Base-by-base conservation (phyloP, 35 echinoderm and acorn worm genomes). In the Ophioderma brevispina region DNA sequence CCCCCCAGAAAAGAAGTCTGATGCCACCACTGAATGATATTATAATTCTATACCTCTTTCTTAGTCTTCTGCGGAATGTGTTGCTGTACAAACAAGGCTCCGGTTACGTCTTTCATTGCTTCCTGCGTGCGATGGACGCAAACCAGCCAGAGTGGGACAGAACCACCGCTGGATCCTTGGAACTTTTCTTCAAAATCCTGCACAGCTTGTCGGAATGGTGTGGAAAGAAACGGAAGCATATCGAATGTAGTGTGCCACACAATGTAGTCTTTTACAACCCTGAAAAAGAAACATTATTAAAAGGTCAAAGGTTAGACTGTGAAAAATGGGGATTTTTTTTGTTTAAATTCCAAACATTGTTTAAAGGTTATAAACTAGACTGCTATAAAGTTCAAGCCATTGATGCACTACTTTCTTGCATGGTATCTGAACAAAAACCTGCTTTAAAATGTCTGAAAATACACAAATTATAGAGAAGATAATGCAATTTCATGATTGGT, bases 21-120 rank as follows among this genome's bases (percentile, higher is more conserved):
- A n/a, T n/a, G n/a, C n/a, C n/a, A 75, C 15, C 55, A 63, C 55
- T 63, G 55, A n/a, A n/a, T n/a, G 55, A n/a, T 63, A 63, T 18
- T n/a, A n/a, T n/a, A n/a, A 46, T 46, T 46, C 41, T 46, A n/a
- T 35, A 98, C 96, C 92, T 77, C 46, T 77, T 92, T 85, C 64
- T 98, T 98, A 1, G 89, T 89, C 15, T 85, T 52, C 2, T 87
- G 41, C 15, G 96, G 33, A 5, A 85, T 40, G 11, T 81, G 77
- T 13, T 92, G 79, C 31, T 94, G 77, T 0, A 95, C 96, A 88
- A 90, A 98, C 90, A 98, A 87, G 5, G 96, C 96, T 11, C 96
- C 96, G 0, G 96, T 98, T 8, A 95, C 93, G 70, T 95, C 95
- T 0, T 90, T 93, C 43, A 98, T 89, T 0, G 85, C 84, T 35